Conservation (phyloP, 2,797 vertebrate genomes). For the Australoheros facetus region DNA sequence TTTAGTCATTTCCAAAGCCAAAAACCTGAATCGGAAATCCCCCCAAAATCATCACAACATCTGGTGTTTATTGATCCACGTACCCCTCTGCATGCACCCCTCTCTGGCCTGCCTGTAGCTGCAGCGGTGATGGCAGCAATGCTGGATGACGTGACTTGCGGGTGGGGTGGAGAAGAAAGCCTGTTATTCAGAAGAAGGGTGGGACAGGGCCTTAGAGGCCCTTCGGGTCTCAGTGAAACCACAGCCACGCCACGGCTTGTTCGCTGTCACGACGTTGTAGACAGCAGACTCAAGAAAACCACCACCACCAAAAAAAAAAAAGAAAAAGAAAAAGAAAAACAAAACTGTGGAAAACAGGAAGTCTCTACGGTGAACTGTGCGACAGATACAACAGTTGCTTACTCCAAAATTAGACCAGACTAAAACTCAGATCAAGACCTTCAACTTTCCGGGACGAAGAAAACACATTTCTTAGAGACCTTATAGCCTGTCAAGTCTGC, state of each 20-base stretch:
- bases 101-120: constrained; percentile 21
- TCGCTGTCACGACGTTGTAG: constrained; percentile 36
- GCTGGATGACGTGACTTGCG: constrained; percentile 52
- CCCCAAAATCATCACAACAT: constrained; percentile 66
- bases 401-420: constrained; percentile 13
- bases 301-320: not conserved
- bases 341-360: constrained; percentile 58
- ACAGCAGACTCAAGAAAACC: constrained; percentile 26
- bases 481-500: not conserved
- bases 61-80: constrained; percentile 72
- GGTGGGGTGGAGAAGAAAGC: constrained; percentile 63
- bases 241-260: constrained; percentile 32
- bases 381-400: constrained; percentile 10
- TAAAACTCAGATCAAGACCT: constrained; percentile 5
- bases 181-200: constrained; percentile 69
- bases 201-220: constrained; percentile 59
- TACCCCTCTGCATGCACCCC: constrained; percentile 29
- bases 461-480: not conserved
- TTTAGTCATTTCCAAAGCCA: constrained; percentile 24
- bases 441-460: not conserved
- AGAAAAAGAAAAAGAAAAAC: constrained; percentile 8
- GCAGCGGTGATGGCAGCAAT: constrained; percentile 44
- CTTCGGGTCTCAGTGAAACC: constrained; percentile 55
- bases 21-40: constrained; percentile 34
- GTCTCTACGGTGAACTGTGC: constrained; percentile 11